Percentiles rank a stretch among this genome's conserved stretches.
These are phyloP conservation scores for Scaptodrosophila latifasciaeformis DNA, from an alignment of 2,888 invertebrate genomes.

Conservation along the genomic window DNA sequence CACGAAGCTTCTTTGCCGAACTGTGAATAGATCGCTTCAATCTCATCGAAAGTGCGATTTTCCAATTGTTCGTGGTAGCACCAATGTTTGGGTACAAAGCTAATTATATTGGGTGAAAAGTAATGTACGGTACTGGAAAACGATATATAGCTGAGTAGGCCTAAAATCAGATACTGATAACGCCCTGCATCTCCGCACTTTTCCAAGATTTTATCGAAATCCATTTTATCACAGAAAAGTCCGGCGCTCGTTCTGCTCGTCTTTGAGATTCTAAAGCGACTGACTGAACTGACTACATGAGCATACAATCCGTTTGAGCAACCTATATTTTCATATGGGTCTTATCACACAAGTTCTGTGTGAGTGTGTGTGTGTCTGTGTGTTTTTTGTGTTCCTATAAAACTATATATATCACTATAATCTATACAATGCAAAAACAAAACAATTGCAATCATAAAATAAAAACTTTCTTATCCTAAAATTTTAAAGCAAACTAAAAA, in stretches of 20 bases:
- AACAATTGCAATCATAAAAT: too few relatives aligned
- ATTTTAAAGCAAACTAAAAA: too few relatives aligned
- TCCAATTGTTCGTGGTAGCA: slow-evolving; percentile 65
- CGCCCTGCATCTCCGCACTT: slow-evolving; percentile 77
- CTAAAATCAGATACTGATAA: slow-evolving; percentile 76
- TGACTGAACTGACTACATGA: slow-evolving; percentile 25
- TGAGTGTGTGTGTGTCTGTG: too few relatives aligned
- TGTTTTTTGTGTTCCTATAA: too few relatives aligned
- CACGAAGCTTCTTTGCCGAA: slow-evolving; percentile 64
- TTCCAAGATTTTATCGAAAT: slow-evolving; percentile 76
- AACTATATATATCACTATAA: too few relatives aligned
- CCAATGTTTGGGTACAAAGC: slow-evolving; percentile 76
- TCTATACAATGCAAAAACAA: too few relatives aligned
- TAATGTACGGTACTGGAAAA: slow-evolving; percentile 77
- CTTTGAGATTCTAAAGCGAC: slow-evolving; percentile 56
- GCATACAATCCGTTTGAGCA: too few relatives aligned
- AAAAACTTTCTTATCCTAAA: too few relatives aligned
- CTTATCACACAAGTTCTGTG: too few relatives aligned
- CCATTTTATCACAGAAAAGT: too few relatives aligned
- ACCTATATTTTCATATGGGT: too few relatives aligned
- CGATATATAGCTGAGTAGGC: slow-evolving; percentile 76
- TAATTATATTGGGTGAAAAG: slow-evolving; percentile 78
- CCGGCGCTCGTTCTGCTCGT: too few relatives aligned
- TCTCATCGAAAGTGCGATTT: slow-evolving; percentile 56
- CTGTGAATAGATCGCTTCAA: slow-evolving; percentile 59